Evolutionary conservation across 2,888 invertebrate genomes (phyloP).

Genomic region (Coremacera marginata): DNA sequence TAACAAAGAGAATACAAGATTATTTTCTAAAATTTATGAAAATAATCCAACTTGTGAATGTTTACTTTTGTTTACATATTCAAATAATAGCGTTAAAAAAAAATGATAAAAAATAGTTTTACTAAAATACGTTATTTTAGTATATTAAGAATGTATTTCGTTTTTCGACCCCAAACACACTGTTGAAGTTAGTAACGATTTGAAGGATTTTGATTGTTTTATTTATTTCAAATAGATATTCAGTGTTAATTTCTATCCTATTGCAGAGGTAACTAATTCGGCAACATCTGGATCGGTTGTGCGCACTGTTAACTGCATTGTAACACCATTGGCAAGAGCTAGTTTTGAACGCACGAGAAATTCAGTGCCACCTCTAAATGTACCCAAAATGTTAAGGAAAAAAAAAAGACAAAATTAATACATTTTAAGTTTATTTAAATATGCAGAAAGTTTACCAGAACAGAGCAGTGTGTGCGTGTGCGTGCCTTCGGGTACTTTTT

Average conservation of each 20-base stretch:
- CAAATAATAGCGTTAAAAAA: no score
- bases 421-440: not conserved
- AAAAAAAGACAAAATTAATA: not conserved
- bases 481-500: conserved; percentile 85
- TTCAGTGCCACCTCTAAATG: conserved; percentile 92
- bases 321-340: conserved; percentile 82
- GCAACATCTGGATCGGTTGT: conserved; percentile 88
- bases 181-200: no score
- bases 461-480: conserved; percentile 84
- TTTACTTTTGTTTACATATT: not conserved
- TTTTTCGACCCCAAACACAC: no score
- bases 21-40: conserved; percentile 15
- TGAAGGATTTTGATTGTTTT: conserved; percentile 45
- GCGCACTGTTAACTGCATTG: conserved; percentile 92
- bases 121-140: no score
- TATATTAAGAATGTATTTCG: no score
- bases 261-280: conserved; percentile 86
- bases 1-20: conserved; percentile 33
- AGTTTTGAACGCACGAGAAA: conserved; percentile 89
- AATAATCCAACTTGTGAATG: conserved; percentile 5
- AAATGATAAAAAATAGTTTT: no score
- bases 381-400: conserved; percentile 70
- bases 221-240: conserved; percentile 50
- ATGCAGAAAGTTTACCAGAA: conserved; percentile 74
- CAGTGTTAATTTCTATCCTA: conserved; percentile 74